Evolutionary conservation across 2,797 vertebrate genomes (phyloP).

Genomic region (Tadarida brasiliensis): DNA sequence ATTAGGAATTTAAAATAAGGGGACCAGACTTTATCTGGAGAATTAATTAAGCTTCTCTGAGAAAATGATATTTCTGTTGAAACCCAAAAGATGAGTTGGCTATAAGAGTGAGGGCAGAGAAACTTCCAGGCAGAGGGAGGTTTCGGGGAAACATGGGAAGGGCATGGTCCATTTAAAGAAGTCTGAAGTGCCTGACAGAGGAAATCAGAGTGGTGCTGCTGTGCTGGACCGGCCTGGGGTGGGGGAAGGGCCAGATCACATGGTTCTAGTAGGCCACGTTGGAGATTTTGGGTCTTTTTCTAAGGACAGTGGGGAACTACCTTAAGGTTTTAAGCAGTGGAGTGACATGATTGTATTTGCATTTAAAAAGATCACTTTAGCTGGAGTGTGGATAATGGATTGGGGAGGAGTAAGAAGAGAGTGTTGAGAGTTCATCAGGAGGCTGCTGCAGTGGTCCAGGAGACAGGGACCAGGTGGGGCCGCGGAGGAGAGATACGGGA

Average conservation of each 20-base stretch:
- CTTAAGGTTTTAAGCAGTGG: neutral
- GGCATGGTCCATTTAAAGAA: neutral
- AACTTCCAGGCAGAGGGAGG: neutral
- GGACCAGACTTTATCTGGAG: neutral
- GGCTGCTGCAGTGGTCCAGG: neutral
- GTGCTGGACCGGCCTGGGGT: neutral
- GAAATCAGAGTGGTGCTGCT: neutral
- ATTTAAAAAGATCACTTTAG: neutral
- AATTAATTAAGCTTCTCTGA: conserved; percentile 5
- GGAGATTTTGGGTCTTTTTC: neutral
- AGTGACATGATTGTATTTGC: neutral
- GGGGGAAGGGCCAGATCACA: neutral
- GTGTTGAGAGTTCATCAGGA: neutral
- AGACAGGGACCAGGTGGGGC: no score
- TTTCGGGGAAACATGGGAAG: neutral
- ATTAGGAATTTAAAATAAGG: neutral
- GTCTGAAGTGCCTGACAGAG: neutral
- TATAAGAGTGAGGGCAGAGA: neutral
- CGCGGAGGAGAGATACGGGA: no score
- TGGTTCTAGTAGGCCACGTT: neutral
- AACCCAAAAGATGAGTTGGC: neutral
- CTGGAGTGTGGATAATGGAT: neutral
- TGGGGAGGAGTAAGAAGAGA: neutral
- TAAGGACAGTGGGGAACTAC: neutral
- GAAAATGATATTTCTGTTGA: conserved; percentile 16